Evolutionary conservation across 2,888 invertebrate genomes (phyloP).

Genomic region (Zhengitettix transpicula): DNA sequence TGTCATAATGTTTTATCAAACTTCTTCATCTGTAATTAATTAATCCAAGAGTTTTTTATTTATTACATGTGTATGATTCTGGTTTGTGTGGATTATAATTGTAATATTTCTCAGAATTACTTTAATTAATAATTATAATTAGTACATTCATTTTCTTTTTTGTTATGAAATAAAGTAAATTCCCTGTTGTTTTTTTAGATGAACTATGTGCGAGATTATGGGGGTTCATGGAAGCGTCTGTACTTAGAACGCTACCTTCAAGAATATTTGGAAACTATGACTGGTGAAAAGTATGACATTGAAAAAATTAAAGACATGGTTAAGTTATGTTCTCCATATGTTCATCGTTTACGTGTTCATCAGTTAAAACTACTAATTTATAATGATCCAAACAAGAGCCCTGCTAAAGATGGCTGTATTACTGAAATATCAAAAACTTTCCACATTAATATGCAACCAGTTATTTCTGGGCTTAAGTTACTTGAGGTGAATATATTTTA

Average conservation of each 20-base stretch:
- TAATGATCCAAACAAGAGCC: too few relatives aligned
- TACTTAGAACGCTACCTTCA: slow-evolving; percentile 25
- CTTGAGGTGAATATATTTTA: neutral
- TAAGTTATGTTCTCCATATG: slow-evolving; percentile 26
- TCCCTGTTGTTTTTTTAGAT: neutral
- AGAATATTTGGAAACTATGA: slow-evolving; percentile 21
- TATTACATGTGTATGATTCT: too few relatives aligned
- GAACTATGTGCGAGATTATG: slow-evolving; percentile 9
- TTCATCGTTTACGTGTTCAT: slow-evolving; percentile 31
- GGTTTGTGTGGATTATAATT: too few relatives aligned
- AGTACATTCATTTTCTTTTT: neutral
- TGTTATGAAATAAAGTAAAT: neutral
- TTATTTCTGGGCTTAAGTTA: too few relatives aligned
- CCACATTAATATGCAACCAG: too few relatives aligned
- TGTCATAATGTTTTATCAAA: too few relatives aligned
- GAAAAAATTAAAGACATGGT: slow-evolving; percentile 26
- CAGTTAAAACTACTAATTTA: slow-evolving; percentile 18
- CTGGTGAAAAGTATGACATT: slow-evolving; percentile 24
- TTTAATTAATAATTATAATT: neutral
- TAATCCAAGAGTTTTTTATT: too few relatives aligned
- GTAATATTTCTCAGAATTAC: too few relatives aligned
- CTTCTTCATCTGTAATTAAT: too few relatives aligned
- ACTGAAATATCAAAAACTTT: too few relatives aligned
- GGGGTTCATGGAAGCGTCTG: slow-evolving; percentile 25
- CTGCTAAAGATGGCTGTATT: too few relatives aligned